phyloP scores from a whole-genome alignment of 2,888 invertebrate genomes.

The Cantharis rustica region DNA sequence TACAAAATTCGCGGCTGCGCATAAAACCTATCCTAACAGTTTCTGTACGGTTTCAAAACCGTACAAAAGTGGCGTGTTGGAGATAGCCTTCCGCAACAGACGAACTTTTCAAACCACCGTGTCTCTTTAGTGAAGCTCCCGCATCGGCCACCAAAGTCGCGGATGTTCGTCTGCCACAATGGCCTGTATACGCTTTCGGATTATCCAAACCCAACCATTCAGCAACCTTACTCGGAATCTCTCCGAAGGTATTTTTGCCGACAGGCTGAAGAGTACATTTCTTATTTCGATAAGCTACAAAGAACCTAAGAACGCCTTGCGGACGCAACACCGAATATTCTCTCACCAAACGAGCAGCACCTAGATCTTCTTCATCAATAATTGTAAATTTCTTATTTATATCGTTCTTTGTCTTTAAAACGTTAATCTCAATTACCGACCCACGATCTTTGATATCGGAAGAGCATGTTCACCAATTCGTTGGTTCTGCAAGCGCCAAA shows the following conservation, averaged over 20 bases:
- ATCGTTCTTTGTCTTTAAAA: neutral
- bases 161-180: slow-evolving; percentile 9
- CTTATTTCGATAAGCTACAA: slow-evolving; percentile 19
- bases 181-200: slow-evolving; percentile 22
- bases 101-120: slow-evolving; percentile 3
- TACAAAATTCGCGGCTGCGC: too few species aligned
- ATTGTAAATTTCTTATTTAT: neutral
- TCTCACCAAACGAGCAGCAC: neutral
- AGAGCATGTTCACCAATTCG: neutral
- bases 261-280: slow-evolving; percentile 26
- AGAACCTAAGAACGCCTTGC: slow-evolving; percentile 8
- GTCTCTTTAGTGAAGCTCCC: neutral
- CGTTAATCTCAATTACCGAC: neutral
- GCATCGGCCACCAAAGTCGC: neutral
- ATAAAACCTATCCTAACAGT: too few species aligned
- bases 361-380: neutral
- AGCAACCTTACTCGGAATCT: slow-evolving; percentile 24
- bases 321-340: neutral
- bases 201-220: slow-evolving; percentile 24
- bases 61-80: too few species aligned
- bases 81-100: neutral
- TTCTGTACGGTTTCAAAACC: too few species aligned
- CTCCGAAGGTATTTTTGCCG: slow-evolving; percentile 27
- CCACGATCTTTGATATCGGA: neutral
- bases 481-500: neutral